Percentiles rank a stretch among this genome's conserved stretches.
These are phyloP conservation scores for Chymomyza fuscimana DNA, from an alignment of 2,888 invertebrate genomes.

Conservation along the genomic window DNA sequence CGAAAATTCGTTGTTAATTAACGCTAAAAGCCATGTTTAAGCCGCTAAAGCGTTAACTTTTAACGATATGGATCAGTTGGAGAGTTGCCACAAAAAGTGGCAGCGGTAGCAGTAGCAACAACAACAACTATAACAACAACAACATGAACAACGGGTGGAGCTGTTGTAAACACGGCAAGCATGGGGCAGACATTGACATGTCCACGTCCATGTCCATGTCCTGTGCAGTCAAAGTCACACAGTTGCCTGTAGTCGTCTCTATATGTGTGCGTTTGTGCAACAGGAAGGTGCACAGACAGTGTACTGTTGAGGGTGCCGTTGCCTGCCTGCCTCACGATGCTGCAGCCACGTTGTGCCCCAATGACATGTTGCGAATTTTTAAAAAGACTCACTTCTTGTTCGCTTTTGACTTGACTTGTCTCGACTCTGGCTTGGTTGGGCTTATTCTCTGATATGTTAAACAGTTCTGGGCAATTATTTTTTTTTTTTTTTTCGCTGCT, in stretches of 20 bases:
- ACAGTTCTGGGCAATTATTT: slow-evolving; percentile 76
- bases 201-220: slow-evolving; percentile 69
- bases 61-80: slow-evolving; percentile 66
- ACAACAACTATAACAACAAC: neutral
- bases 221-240: slow-evolving; percentile 68
- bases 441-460: slow-evolving; percentile 61
- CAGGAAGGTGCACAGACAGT: slow-evolving; percentile 43
- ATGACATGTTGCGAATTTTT: slow-evolving; percentile 75
- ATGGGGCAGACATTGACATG: slow-evolving; percentile 66
- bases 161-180: slow-evolving; percentile 8
- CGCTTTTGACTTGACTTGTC: slow-evolving; percentile 1
- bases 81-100: slow-evolving; percentile 35
- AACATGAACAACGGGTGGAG: slow-evolving; percentile 32
- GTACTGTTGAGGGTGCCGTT: slow-evolving; percentile 57
- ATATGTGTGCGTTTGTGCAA: neutral
- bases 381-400: slow-evolving; percentile 64
- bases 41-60: slow-evolving; percentile 74
- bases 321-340: slow-evolving; percentile 50
- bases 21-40: slow-evolving; percentile 75
- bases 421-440: slow-evolving; percentile 2
- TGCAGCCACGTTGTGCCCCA: slow-evolving; percentile 46
- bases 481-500: slow-evolving; percentile 28
- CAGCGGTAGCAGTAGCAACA: neutral
- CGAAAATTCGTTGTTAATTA: slow-evolving; percentile 73
- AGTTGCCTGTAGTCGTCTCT: neutral